Evolutionary conservation across 2,797 vertebrate genomes (phyloP).

Genomic region (Micromesistius poutassou): DNA sequence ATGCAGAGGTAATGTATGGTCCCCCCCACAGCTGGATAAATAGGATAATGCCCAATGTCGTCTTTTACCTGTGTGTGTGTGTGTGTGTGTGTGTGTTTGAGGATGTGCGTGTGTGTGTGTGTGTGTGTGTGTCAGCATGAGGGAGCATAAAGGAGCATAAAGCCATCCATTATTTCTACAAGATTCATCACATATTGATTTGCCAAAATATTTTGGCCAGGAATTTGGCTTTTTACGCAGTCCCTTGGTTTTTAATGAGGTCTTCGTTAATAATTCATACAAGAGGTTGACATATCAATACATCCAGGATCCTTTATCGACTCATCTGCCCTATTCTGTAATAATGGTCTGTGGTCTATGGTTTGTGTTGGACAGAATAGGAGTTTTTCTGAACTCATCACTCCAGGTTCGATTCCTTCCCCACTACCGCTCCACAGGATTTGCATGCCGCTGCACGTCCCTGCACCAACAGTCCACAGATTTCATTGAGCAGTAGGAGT

Average conservation of each 20-base stretch:
- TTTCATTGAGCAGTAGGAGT: conserved; percentile 23
- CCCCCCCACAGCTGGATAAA: conserved; percentile 65
- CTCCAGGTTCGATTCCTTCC: conserved; percentile 21
- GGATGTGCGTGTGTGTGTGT: conserved; percentile 15
- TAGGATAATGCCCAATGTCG: conserved; percentile 43
- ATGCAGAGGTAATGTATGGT: conserved; percentile 51
- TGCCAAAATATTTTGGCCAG: conserved; percentile 23
- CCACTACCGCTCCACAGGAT: too few species aligned
- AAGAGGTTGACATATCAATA: conserved; percentile 41
- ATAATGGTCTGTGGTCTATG: conserved; percentile 51
- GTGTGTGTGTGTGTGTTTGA: background rate
- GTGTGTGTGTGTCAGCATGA: background rate
- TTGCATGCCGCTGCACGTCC: background rate
- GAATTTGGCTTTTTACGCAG: conserved; percentile 17
- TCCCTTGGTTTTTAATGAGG: conserved; percentile 44
- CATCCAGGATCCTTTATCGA: conserved; percentile 61
- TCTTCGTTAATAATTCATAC: conserved; percentile 66
- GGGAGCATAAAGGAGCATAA: conserved; percentile 15
- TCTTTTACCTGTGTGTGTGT: conserved; percentile 4
- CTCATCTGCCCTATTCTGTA: conserved; percentile 58
- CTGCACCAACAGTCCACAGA: conserved; percentile 13
- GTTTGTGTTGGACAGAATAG: conserved; percentile 64
- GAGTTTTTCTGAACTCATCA: conserved; percentile 51
- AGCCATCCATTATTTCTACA: conserved; percentile 29
- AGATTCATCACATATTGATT: conserved; percentile 35